phyloP scores from a whole-genome alignment of 2,888 invertebrate species.

The Doris montereyensis region DNA sequence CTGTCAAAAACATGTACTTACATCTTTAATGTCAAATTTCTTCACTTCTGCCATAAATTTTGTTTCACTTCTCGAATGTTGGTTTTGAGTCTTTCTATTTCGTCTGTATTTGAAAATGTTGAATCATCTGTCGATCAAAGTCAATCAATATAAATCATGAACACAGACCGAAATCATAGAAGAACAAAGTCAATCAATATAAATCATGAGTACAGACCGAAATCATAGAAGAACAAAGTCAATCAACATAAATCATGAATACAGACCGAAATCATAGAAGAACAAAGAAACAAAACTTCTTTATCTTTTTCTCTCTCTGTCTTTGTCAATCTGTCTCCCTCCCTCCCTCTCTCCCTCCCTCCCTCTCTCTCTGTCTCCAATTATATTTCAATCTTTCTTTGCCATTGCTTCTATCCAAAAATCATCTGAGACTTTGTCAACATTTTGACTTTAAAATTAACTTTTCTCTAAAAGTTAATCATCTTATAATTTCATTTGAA shows the following conservation, averaged over 20 bases:
- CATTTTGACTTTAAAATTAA: too few species aligned
- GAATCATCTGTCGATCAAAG: conserved; percentile 44
- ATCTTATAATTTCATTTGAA: too few species aligned
- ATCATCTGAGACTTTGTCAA: too few species aligned
- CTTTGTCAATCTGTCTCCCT: too few species aligned
- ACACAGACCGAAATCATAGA: not conserved
- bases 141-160: not conserved
- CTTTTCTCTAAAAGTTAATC: too few species aligned
- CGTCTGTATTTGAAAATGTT: conserved; percentile 53
- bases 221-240: conserved; percentile 2
- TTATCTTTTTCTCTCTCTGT: too few species aligned
- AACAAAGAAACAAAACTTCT: not conserved
- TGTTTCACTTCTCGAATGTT: conserved; percentile 61
- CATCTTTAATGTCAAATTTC: conserved; percentile 48
- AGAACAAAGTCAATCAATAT: not conserved
- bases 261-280: not conserved
- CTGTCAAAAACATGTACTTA: too few species aligned
- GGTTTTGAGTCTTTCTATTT: conserved; percentile 62
- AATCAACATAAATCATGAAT: not conserved
- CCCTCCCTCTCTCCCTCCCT: too few species aligned
- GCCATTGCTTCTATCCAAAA: too few species aligned
- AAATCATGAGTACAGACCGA: not conserved
- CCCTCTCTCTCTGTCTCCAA: too few species aligned
- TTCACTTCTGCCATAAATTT: conserved; percentile 61
- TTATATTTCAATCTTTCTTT: too few species aligned